Base-by-base conservation (phyloP, 2,113 vertebrate genomes). In the Lycaon pictus region DNA sequence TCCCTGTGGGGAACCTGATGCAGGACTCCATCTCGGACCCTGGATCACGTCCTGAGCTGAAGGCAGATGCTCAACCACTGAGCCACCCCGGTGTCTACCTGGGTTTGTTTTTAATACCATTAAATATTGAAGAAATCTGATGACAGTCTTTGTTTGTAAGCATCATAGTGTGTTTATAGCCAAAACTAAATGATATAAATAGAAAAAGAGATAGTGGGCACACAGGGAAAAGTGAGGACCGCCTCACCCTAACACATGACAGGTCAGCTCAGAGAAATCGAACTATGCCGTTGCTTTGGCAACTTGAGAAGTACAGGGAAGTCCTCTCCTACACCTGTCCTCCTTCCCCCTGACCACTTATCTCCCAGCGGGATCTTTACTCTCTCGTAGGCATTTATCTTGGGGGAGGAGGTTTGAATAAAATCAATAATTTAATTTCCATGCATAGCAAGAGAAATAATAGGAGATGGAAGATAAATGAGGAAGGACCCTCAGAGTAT, bases 361-460 rank as follows among this genome's bases (percentile, higher is more conserved):
- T 92, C 51, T 92, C 82, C 27, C 11, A 69, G 8, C 15, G 43
- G 43, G 22, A 84, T 63, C 63, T 86, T 76, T n/a, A 5, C 58
- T 63, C 55, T 79, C 60, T 89, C 7, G 11, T 63, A 79, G 62
- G 35, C 16, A 76, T 81, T 79, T 62, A 53, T 76, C n/a, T 92
- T 92, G 35, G 43, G 10, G 62, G 25, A 92, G 11, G 60, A 89
- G 3, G 13, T 56, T 79, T 65, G 43, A 83, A 37, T 72, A 74
- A 90, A 16, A 67, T 80, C 63, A 84, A 19, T 85, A 74, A 90
- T 83, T 88, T 83, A 67, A 83, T 92, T 94, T 82, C 6, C 81
- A 53, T 27, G 10, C 23, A 94, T 88, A 81, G 25, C 53, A 82
- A 82, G 67, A 93, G 60, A 92, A 88, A 90, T 87, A 90, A 87